Percentiles rank a stretch among this genome's conserved stretches.
These are phyloP conservation scores for Holothuria glaberrima DNA, from an alignment of 35 echinoderm and acorn worm genomes.

Conservation along the genomic window DNA sequence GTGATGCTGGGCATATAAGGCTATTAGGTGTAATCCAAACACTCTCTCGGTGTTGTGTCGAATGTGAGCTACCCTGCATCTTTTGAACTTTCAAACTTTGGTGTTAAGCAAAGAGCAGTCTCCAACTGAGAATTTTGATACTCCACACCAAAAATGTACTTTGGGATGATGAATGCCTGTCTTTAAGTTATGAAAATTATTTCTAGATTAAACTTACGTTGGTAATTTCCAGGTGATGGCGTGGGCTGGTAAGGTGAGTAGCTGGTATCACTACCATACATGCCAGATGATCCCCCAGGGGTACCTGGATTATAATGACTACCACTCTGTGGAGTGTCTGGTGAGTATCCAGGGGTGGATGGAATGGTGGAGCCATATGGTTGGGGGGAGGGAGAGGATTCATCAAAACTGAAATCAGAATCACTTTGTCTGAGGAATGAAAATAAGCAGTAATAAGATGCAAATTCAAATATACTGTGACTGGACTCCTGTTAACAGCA, in stretches of 20 bases:
- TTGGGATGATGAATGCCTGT: too few relatives aligned
- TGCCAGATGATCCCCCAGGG: slow-evolving; percentile 78
- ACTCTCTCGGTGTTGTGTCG: too few relatives aligned
- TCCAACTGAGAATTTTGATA: too few relatives aligned
- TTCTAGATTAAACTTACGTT: slow-evolving; percentile 89
- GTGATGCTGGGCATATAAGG: too few relatives aligned
- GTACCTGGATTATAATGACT: slow-evolving; percentile 91
- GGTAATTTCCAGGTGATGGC: slow-evolving; percentile 87
- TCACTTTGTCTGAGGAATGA: slow-evolving; percentile 66
- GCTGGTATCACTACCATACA: slow-evolving; percentile 94
- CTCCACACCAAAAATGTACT: too few relatives aligned
- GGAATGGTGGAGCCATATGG: slow-evolving; percentile 80
- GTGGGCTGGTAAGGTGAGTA: slow-evolving; percentile 89
- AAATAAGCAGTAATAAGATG: not conserved
- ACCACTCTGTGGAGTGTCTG: slow-evolving; percentile 73
- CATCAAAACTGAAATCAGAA: slow-evolving; percentile 87
- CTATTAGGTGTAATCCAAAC: too few relatives aligned
- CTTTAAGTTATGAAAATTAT: too few relatives aligned
- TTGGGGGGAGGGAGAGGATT: slow-evolving; percentile 90
- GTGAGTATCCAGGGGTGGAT: slow-evolving; percentile 86
- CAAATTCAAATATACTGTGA: too few relatives aligned
- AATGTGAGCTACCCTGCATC: too few relatives aligned
- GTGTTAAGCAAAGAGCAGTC: too few relatives aligned
- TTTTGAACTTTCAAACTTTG: too few relatives aligned
- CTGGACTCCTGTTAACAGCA: too few relatives aligned